Evolutionary conservation across 1,140 invertebrate species (phyloP).

Genomic region (Meloidogyne hapla): DNA sequence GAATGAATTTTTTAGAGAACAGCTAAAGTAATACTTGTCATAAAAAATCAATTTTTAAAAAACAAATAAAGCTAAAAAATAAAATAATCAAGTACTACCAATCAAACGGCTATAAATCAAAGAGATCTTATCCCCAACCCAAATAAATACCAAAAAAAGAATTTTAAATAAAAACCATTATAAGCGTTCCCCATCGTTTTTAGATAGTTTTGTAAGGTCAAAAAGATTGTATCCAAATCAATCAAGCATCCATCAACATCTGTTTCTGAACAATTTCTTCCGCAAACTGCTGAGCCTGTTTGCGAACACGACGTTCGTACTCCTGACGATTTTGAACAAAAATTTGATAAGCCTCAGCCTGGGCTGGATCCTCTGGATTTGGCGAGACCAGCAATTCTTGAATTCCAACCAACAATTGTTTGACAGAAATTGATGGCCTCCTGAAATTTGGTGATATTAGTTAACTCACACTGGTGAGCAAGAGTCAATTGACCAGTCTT

Average conservation of each 20-base stretch:
- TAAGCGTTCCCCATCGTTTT: too few species aligned
- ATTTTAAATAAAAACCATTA: too few species aligned
- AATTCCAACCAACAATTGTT: constrained; percentile 96
- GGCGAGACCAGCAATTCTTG: constrained; percentile 97
- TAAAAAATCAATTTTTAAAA: too few species aligned
- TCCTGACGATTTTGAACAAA: constrained; percentile 78
- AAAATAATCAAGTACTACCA: too few species aligned
- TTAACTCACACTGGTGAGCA: neutral
- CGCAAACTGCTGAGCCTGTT: constrained; percentile 76
- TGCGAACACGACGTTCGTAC: constrained; percentile 92
- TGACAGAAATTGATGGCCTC: constrained; percentile 96
- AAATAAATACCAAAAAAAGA: too few species aligned
- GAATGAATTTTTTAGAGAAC: too few species aligned
- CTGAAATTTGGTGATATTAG: neutral
- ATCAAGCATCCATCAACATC: constrained; percentile 18
- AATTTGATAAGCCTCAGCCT: constrained; percentile 98
- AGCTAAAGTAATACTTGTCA: too few species aligned
- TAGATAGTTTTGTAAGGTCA: neutral
- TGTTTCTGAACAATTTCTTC: constrained; percentile 55
- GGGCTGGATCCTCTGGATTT: constrained; percentile 87
- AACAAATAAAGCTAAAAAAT: too few species aligned
- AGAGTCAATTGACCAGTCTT: constrained; percentile 77
- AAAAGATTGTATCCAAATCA: neutral
- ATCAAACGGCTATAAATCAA: too few species aligned
- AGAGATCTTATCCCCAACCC: too few species aligned